Base-by-base conservation (phyloP, 2,113 vertebrate species). In the Heterochromis multidens region DNA sequence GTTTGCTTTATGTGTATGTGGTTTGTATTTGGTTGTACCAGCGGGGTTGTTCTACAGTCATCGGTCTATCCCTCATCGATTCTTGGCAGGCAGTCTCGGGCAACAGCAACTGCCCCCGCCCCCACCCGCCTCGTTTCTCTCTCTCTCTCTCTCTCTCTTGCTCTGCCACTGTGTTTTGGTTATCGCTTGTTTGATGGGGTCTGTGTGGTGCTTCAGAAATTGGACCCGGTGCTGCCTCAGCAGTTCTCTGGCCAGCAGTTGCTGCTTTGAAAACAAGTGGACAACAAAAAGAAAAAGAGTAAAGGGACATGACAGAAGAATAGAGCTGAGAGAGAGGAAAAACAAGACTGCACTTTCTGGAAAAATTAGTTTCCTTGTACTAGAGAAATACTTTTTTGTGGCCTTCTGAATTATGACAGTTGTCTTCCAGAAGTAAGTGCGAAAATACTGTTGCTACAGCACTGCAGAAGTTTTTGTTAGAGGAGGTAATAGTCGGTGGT, bases 211-310 rank as follows among this genome's bases (percentile, higher is more conserved):
- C 63, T 85, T 85, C 67, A 59, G 86, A 89, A 92, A 88, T 90
- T 83, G 56, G 79, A 84, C 67, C 82, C 29, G 9, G 83, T 84
- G 91, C 89, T 84, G 57, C 72, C 84, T 91, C 92, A 92, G 91
- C 91, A 91, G 23, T 89, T 89, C 43, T 89, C 25, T 25, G 29
- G 83, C 90, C 86, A 86, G 70, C 52, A 59, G 46, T 46, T 72
- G 19, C 80, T 79, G 16, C 81, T 86, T 81, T 23, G 9, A 74
- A 52, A 74, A 74, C 43, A 74, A 49, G 17, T 14, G 8, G 67
- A 31, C 17, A 67, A 80, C 14, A 12, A n/a, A 2, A 8, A 12
- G 10, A 35, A 60, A 61, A 57, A 7, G 21, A 27, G 46, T 23
- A 43, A 82, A 59, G 6, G 27, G 21, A 58, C 67, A 56, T 43